A percentile compares a stretch with the other conserved stretches of the same genome.
Evolutionary conservation across 2,797 vertebrate genomes (phyloP).

Genomic region (Salarias fasciatus): DNA sequence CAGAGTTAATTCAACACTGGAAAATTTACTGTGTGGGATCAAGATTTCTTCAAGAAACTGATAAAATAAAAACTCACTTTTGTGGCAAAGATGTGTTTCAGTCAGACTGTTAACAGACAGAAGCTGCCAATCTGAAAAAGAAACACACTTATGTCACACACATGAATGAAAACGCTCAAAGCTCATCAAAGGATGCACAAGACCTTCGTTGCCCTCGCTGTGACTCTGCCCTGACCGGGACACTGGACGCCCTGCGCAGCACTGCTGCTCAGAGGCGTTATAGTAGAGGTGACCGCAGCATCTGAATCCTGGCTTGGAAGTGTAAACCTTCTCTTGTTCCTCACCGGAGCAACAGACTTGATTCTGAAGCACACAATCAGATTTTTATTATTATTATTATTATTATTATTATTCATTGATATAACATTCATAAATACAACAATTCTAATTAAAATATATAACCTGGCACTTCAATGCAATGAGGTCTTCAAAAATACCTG

Average conservation of each 20-base stretch:
- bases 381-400: too few relatives aligned
- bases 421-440: too few relatives aligned
- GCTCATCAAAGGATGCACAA: too few relatives aligned
- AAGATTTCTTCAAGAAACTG: too few relatives aligned
- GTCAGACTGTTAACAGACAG: constrained; percentile 28
- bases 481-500: too few relatives aligned
- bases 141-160: not conserved
- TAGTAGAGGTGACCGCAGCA: constrained; percentile 73
- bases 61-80: constrained; percentile 33
- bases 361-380: not conserved
- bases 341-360: constrained; percentile 63
- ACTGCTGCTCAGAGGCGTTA: constrained; percentile 64
- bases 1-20: too few relatives aligned
- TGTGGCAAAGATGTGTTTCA: constrained; percentile 20
- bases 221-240: too few relatives aligned
- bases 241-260: constrained; percentile 44
- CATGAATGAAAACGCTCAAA: too few relatives aligned
- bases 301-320: constrained; percentile 1
- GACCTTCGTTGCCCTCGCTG: constrained; percentile 3
- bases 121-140: constrained; percentile 43
- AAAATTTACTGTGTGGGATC: too few relatives aligned
- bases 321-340: constrained; percentile 41
- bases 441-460: too few relatives aligned
- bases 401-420: too few relatives aligned
- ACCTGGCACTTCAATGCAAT: too few relatives aligned